Base-by-base conservation (phyloP, 2,797 vertebrate genomes). In the Telmatherina bonti region DNA sequence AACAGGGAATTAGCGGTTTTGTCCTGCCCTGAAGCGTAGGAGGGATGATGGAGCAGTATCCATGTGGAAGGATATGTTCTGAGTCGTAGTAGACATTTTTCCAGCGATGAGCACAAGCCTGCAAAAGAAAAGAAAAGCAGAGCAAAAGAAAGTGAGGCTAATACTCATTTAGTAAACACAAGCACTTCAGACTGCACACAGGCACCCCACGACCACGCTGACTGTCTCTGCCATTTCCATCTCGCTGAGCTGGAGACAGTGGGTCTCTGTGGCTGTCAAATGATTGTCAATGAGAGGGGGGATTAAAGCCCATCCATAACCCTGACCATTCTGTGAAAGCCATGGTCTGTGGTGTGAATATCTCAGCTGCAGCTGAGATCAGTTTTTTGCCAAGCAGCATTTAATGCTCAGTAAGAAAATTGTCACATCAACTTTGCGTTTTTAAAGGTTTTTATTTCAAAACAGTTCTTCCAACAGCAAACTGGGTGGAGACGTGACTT, bases 91-190 rank as follows among this genome's bases (percentile, higher is more conserved):
- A 99, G 73, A 98, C 95, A 58, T 99, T 99, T 86, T 99, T 99
- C 98, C 98, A 99, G 70, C 97, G 97, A 81, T 99, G 98, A 0
- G 97, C 98, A n/a, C 98, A 99, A 5, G 97, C 98, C 98, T 99
- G 76, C 9, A 67, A 47, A 77, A 73, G 66, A 81, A 57, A 62
- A 64, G 67, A 30, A 70, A 2, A 1, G 66, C 24, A 8, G 24
- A 36, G 49, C n/a, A 53, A 74, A 63, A 67, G 36, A 54, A 26
- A 67, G 61, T 83, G 66, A 74, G 74, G 67, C 67, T 62, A 51
- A 59, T 10, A 55, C 18, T 58, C 51, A 36, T 10, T 65, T 58
- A 20, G 75, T 70, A 76, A 85, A 86, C 68, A 85, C 65, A 70
- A 78, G 81, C 74, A 69, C 57, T 36, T 72, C 49, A 66, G 51